Percentiles rank a stretch among this genome's conserved stretches.
These are phyloP conservation scores for Leptarthrus brevirostris DNA, from an alignment of 2,888 invertebrate genomes.

Conservation along the genomic window DNA sequence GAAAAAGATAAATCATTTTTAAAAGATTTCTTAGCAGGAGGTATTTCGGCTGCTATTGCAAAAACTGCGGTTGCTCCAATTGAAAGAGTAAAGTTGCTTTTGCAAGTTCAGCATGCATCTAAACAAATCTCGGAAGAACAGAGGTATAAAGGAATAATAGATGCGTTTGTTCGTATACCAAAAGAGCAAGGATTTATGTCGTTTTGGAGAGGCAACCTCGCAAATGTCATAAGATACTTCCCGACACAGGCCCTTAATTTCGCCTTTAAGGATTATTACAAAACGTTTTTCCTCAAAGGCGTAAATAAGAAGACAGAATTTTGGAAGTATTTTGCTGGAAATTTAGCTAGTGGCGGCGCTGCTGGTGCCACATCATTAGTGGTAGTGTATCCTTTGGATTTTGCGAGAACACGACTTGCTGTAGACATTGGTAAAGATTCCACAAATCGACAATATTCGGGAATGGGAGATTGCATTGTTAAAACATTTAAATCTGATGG, in stretches of 20 bases:
- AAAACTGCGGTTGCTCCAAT: constrained; percentile 93
- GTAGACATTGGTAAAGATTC: constrained; percentile 86
- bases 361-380: constrained; percentile 90
- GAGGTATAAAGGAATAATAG: constrained; percentile 86
- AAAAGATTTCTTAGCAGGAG: constrained; percentile 89
- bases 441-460: constrained; percentile 82
- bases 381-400: constrained; percentile 92
- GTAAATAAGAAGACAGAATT: constrained; percentile 86
- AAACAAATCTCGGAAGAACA: constrained; percentile 83
- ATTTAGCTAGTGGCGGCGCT: constrained; percentile 88
- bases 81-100: constrained; percentile 88
- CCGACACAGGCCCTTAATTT: constrained; percentile 92
- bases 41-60: constrained; percentile 87
- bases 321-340: constrained; percentile 84
- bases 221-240: constrained; percentile 91
- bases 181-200: constrained; percentile 82
- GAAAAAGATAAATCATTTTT: constrained; percentile 60
- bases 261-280: constrained; percentile 91
- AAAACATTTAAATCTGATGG: constrained; percentile 88
- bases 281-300: constrained; percentile 79
- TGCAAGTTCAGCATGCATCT: constrained; percentile 90
- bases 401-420: constrained; percentile 83
- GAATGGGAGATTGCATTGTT: constrained; percentile 83
- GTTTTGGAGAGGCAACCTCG: constrained; percentile 90
- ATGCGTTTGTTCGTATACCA: constrained; percentile 82